Conservation (phyloP, 2,888 invertebrate species). For the Eilema sororculum region DNA sequence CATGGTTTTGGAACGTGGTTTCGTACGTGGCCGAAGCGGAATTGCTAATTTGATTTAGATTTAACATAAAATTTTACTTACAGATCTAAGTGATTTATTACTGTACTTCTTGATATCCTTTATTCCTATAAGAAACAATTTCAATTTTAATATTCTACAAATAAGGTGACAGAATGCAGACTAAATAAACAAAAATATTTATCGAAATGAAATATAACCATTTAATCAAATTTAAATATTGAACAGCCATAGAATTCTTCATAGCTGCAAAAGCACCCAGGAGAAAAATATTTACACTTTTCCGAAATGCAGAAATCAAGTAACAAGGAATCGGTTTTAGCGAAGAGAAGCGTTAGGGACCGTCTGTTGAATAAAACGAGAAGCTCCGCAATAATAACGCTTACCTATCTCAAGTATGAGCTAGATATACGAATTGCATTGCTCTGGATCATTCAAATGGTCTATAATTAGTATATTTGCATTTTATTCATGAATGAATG, state of each 20-base stretch:
- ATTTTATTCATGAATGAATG: conserved; percentile 19
- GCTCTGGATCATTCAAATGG: conserved; percentile 53
- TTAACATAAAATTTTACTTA: conserved; percentile 38
- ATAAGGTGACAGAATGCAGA: background rate
- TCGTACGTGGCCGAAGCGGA: too few species aligned
- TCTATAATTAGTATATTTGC: conserved; percentile 33
- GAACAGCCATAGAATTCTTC: conserved; percentile 78
- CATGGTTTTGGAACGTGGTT: too few species aligned
- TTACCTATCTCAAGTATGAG: conserved; percentile 75
- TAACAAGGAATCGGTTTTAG: conserved; percentile 87
- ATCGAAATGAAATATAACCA: conserved; percentile 57
- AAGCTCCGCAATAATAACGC: conserved; percentile 75
- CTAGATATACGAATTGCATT: conserved; percentile 65
- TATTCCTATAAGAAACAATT: too few species aligned
- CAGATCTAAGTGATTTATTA: conserved; percentile 39
- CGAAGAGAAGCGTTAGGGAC: conserved; percentile 77
- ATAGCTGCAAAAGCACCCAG: conserved; percentile 78
- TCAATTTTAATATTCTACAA: too few species aligned
- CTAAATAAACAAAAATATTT: conserved; percentile 43
- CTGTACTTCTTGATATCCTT: conserved; percentile 32
- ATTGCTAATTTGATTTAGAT: conserved; percentile 19
- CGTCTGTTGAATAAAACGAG: conserved; percentile 80
- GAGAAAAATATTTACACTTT: conserved; percentile 86
- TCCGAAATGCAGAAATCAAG: conserved; percentile 86
- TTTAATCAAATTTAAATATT: conserved; percentile 71